A percentile compares a stretch with the other conserved stretches of the same genome.
Conservation (phyloP, 2,888 invertebrate genomes). For the Macrosiphum euphorbiae region DNA sequence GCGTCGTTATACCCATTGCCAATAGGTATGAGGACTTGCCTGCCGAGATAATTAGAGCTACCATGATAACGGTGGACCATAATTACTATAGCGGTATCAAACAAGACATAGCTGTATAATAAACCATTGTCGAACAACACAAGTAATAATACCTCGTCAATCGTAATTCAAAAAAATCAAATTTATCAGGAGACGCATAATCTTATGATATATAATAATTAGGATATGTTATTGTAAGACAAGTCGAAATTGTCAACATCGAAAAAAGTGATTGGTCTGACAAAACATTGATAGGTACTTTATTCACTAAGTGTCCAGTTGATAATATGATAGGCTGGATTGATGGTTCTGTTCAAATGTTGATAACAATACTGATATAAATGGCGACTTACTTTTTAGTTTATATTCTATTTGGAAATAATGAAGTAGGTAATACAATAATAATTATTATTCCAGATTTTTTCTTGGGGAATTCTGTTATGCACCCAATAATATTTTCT, state of each 20-base stretch:
- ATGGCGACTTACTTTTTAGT: background rate
- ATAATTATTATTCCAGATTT: background rate
- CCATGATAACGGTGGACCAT: background rate
- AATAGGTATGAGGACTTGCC: background rate
- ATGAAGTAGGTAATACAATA: background rate
- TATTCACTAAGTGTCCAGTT: background rate
- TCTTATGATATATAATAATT: no score
- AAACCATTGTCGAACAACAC: rapidly evolving
- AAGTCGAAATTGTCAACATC: background rate
- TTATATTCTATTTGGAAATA: background rate
- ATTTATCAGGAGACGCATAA: background rate
- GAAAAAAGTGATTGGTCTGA: background rate
- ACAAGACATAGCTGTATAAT: background rate
- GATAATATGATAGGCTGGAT: background rate
- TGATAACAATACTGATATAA: no score
- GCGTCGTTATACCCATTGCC: background rate
- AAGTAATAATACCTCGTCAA: background rate
- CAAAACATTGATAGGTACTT: background rate
- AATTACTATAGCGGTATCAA: background rate
- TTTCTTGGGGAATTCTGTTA: background rate
- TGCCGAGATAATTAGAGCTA: background rate
- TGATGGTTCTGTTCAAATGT: background rate
- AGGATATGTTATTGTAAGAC: background rate
- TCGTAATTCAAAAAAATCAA: background rate
- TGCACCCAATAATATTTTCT: background rate